Evolutionary conservation across 2,888 invertebrate genomes (phyloP), one percentile per base, ranked within the genome.

Genomic region (Catocala sponsa): DNA sequence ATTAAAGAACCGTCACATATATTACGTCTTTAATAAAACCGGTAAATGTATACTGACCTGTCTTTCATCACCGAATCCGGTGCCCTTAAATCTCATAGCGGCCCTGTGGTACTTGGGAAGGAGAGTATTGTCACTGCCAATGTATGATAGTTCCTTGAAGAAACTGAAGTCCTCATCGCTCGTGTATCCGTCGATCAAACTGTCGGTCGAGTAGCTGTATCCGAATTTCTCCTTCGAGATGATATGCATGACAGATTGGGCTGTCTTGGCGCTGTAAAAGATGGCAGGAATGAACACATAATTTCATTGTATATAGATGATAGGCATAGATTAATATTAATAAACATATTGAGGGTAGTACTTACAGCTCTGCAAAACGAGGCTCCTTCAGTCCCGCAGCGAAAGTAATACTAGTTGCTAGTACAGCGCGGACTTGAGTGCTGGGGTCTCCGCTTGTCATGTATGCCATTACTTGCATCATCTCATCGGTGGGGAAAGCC

Each of bases 391-490:
- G 83, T 64, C 92, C 62, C 62, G 96, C 94, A 11, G 96, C 95
- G 43, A 89, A 88, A 76, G 92, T 84, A 65, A 97, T 96, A 6
- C 91, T 88, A 11, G 95, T 95, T 76, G 96, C 96, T 4, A 97
- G 94, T 6, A 95, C 95, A 55, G 96, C 94, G 63, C 96, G 96
- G 0, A 97, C 96, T 50, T 96, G 95, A 47, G 94, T 90, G 80
- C 95, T 96, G 10, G 90, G 90, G 78, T 97, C 97, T 42, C 91
- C 84, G 63, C 96, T 94, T 1, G 97, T 97, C 88, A 95, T 95
- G 73, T 95, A 90, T 38, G 97, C 97, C 95, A 97, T 96, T 46
- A 95, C 91, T 88, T 96, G 96, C 79, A 97, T 95, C 95, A 97
- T 96, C 10, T 91, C 89, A 32, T 91, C 85, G 6, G 96, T 95